Percentiles rank a stretch among this genome's conserved stretches.
Evolutionary conservation across 2,113 vertebrate species (phyloP).

Genomic region (Leucopsar rothschildi): DNA sequence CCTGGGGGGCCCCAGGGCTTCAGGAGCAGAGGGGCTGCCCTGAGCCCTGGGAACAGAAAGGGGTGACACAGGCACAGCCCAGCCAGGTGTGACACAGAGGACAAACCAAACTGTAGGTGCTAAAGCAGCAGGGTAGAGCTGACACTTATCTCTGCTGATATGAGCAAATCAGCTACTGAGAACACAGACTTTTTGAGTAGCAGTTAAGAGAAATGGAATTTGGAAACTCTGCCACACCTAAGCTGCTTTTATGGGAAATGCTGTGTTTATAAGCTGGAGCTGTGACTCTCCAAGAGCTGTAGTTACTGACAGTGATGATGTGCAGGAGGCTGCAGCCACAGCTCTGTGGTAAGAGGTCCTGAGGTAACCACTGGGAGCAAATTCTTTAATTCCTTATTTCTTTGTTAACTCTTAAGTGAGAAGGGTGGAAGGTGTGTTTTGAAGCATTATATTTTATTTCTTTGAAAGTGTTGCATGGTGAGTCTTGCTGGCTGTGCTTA

Average conservation of each 20-base stretch:
- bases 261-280: background rate
- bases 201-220: background rate
- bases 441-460: background rate
- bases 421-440: background rate
- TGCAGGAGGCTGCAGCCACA: background rate
- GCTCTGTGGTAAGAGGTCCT: background rate
- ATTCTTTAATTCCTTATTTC: background rate
- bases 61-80: background rate
- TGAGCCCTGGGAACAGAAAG: background rate
- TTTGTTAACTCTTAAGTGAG: background rate
- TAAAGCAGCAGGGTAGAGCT: background rate
- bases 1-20: rapidly evolving
- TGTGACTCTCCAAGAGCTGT: background rate
- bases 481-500: background rate
- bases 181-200: background rate
- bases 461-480: background rate
- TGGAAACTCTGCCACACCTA: background rate
- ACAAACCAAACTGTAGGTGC: background rate
- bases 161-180: background rate
- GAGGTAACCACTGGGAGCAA: background rate
- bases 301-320: background rate
- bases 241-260: background rate
- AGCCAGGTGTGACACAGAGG: background rate
- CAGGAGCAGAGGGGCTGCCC: background rate
- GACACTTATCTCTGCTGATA: background rate